Evolutionary conservation across 2,797 vertebrate genomes (phyloP).

Genomic region (Amniataba percoides): DNA sequence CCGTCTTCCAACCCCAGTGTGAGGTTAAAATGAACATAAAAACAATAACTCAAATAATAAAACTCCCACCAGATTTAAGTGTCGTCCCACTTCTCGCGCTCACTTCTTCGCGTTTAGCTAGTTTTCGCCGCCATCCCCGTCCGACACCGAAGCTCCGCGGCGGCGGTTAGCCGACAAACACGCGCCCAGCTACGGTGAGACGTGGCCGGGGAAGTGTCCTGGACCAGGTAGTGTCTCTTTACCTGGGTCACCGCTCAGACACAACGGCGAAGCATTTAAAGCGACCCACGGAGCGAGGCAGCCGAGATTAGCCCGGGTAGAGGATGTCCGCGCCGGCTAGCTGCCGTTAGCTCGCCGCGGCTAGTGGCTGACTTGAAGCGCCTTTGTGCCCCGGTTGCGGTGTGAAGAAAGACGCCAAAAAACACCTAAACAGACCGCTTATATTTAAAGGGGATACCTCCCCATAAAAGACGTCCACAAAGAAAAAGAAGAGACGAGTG

Average conservation of each 20-base stretch:
- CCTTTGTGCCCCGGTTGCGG: constrained; percentile 70
- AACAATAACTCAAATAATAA: background rate
- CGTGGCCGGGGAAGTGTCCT: background rate
- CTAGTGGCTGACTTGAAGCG: constrained; percentile 53
- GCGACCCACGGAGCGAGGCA: constrained; percentile 30
- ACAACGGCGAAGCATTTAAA: constrained; percentile 18
- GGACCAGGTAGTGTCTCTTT: constrained; percentile 34
- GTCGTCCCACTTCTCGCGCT: constrained; percentile 55
- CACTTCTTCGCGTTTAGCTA: constrained; percentile 65
- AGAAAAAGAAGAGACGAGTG: background rate
- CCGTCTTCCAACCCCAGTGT: constrained; percentile 39
- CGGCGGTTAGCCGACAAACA: constrained; percentile 52
- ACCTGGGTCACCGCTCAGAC: constrained; percentile 7
- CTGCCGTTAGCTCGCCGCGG: constrained; percentile 62
- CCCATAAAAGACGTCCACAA: constrained; percentile 4
- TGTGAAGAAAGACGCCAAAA: constrained; percentile 8
- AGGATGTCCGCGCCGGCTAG: constrained; percentile 68
- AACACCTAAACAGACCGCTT: constrained; percentile 5
- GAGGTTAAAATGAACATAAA: constrained; percentile 44
- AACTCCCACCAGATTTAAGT: constrained; percentile 43
- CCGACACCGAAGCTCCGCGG: constrained; percentile 44
- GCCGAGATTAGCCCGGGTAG: constrained; percentile 56
- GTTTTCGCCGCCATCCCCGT: constrained; percentile 51
- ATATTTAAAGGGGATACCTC: constrained; percentile 2
- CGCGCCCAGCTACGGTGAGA: constrained; percentile 19